Evolutionary conservation across 2,113 vertebrate species (phyloP).

Genomic region (Albula glossodonta): DNA sequence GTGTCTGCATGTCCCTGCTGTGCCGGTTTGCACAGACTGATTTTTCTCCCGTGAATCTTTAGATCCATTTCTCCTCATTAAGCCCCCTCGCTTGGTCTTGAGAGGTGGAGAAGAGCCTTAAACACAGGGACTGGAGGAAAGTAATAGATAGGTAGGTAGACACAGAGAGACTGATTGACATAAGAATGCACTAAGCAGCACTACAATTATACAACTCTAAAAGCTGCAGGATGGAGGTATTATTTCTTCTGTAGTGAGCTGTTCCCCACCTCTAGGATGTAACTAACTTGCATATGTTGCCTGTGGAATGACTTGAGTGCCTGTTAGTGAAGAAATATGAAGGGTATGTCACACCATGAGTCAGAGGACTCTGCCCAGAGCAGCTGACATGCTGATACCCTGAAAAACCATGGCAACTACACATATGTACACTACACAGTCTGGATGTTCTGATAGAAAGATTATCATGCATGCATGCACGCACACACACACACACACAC

Average conservation of each 20-base stretch:
- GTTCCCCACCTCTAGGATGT: background rate
- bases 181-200: background rate
- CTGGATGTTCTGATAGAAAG: background rate
- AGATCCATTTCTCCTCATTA: slow-evolving; percentile 46
- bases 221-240: background rate
- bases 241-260: background rate
- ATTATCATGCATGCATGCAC: background rate
- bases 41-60: slow-evolving; percentile 39
- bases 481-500: background rate
- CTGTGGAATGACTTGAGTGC: slow-evolving; percentile 1
- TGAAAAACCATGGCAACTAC: too few species aligned
- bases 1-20: slow-evolving; percentile 31
- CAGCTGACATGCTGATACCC: background rate
- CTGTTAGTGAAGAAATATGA: background rate
- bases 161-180: slow-evolving; percentile 17
- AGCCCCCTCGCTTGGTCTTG: slow-evolving; percentile 17
- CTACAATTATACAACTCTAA: slow-evolving; percentile 21
- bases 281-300: background rate
- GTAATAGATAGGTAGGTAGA: slow-evolving; percentile 27
- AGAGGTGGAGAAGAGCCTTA: slow-evolving; percentile 30
- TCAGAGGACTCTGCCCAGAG: background rate
- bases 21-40: slow-evolving; percentile 40
- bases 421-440: background rate
- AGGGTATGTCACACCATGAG: background rate
- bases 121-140: slow-evolving; percentile 5